phyloP scores from a whole-genome alignment of 2,113 vertebrate species.

The Myxocyprinus asiaticus region DNA sequence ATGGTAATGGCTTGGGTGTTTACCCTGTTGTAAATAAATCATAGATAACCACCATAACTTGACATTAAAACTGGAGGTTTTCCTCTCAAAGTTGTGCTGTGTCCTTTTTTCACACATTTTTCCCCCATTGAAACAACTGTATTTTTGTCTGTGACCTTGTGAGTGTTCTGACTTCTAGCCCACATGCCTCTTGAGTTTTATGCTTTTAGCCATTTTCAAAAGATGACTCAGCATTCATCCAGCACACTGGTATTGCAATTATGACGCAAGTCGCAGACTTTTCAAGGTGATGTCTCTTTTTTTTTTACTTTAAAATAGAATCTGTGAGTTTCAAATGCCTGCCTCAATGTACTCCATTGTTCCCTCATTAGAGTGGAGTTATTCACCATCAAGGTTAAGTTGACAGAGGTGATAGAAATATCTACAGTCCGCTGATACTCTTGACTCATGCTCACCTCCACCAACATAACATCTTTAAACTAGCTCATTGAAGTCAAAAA shows the following conservation, averaged over 20 bases:
- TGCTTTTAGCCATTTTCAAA: slow-evolving; percentile 19
- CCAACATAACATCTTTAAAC: not conserved
- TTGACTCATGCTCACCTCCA: slow-evolving; percentile 4
- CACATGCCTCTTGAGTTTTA: slow-evolving; percentile 28
- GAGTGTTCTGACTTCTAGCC: not conserved
- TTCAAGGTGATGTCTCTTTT: slow-evolving; percentile 45
- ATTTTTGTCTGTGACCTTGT: not conserved
- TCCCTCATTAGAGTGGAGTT: slow-evolving; percentile 16
- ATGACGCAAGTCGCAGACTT: slow-evolving; percentile 39
- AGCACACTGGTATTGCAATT: not conserved
- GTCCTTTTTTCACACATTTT: not conserved
- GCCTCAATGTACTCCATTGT: slow-evolving; percentile 44
- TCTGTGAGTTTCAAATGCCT: slow-evolving; percentile 31
- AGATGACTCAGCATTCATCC: slow-evolving; percentile 18
- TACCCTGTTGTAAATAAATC: slow-evolving; percentile 18
- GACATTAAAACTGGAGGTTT: slow-evolving; percentile 39
- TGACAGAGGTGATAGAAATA: slow-evolving; percentile 3
- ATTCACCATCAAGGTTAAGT: slow-evolving; percentile 44
- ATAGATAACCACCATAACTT: slow-evolving; percentile 28
- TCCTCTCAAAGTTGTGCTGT: slow-evolving; percentile 17
- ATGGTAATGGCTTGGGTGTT: slow-evolving; percentile 26
- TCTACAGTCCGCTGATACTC: not conserved
- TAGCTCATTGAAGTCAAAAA: not conserved
- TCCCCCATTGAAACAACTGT: not conserved
- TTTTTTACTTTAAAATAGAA: slow-evolving; percentile 42